Evolutionary conservation across 2,797 vertebrate species (phyloP).

Genomic region (Sphenodon punctatus): DNA sequence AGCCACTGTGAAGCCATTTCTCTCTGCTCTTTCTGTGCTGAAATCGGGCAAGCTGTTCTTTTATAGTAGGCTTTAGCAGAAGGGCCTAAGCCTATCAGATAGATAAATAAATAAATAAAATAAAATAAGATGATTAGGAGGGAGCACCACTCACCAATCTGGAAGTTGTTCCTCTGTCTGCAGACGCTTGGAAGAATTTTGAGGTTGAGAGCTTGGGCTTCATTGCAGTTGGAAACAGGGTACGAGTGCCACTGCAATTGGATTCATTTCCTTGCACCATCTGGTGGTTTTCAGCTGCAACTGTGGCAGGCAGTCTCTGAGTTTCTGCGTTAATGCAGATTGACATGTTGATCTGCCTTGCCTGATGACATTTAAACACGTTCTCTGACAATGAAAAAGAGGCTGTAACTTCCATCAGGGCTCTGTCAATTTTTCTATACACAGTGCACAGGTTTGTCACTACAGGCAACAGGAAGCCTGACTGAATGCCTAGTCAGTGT

Average conservation of each 20-base stretch:
- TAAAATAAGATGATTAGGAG: too few relatives aligned
- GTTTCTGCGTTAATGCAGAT: background rate
- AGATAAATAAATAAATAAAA: too few relatives aligned
- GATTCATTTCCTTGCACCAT: slow-evolving; percentile 25
- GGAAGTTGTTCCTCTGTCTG: background rate
- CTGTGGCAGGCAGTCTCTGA: background rate
- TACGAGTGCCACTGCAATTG: background rate
- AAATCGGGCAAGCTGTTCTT: too few relatives aligned
- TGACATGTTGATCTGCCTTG: background rate
- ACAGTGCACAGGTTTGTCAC: background rate
- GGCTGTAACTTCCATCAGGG: background rate
- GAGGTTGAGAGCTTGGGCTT: background rate
- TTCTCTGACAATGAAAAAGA: background rate
- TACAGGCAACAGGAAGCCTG: background rate
- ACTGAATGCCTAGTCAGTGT: background rate
- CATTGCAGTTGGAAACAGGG: slow-evolving; percentile 23
- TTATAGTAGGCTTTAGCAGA: too few relatives aligned
- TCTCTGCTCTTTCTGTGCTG: too few relatives aligned
- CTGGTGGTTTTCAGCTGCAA: background rate
- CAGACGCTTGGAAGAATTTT: slow-evolving; percentile 5
- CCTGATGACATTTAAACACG: background rate
- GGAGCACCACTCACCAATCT: background rate
- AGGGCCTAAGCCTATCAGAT: too few relatives aligned
- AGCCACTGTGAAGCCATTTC: too few relatives aligned
- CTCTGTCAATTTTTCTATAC: background rate